Evolutionary conservation across 2,797 vertebrate species (phyloP).

Genomic region (Manis pentadactyla): DNA sequence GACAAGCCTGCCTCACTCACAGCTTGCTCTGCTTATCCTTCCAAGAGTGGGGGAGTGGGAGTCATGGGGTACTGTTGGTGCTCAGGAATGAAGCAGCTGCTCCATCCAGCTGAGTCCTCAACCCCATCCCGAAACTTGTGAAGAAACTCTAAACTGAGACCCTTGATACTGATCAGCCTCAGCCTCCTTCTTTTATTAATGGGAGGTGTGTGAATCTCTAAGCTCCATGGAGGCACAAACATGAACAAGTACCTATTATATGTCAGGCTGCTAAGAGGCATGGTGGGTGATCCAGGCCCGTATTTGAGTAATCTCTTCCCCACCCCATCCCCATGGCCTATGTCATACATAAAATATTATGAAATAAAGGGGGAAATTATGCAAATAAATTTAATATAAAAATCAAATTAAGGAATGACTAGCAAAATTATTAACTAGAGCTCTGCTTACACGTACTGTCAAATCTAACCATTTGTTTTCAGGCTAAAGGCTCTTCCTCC

Average conservation of each 20-base stretch:
- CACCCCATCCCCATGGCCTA: not conserved
- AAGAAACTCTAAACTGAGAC: not conserved
- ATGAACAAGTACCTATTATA: not conserved
- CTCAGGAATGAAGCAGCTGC: not conserved
- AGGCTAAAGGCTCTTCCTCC: not conserved
- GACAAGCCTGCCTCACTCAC: not conserved
- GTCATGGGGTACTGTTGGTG: not conserved
- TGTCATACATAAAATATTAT: not conserved
- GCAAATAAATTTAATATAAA: not conserved
- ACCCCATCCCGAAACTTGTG: not conserved
- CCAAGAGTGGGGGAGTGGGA: not conserved
- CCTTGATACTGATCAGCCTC: not conserved
- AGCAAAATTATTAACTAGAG: not conserved
- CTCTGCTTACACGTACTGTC: not conserved
- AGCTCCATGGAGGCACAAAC: not conserved
- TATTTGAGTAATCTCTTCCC: not conserved
- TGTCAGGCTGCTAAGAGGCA: not conserved
- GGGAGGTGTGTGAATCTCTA: not conserved
- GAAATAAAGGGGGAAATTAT: constrained; percentile 25
- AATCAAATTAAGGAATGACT: not conserved
- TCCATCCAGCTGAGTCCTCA: not conserved
- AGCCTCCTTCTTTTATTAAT: not conserved
- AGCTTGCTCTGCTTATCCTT: not conserved
- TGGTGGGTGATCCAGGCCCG: not conserved
- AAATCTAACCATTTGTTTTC: not conserved